These are phyloP conservation scores for Onychomys leucogaster DNA, from an alignment of 2,797 vertebrate genomes.

Conservation along the genomic window DNA sequence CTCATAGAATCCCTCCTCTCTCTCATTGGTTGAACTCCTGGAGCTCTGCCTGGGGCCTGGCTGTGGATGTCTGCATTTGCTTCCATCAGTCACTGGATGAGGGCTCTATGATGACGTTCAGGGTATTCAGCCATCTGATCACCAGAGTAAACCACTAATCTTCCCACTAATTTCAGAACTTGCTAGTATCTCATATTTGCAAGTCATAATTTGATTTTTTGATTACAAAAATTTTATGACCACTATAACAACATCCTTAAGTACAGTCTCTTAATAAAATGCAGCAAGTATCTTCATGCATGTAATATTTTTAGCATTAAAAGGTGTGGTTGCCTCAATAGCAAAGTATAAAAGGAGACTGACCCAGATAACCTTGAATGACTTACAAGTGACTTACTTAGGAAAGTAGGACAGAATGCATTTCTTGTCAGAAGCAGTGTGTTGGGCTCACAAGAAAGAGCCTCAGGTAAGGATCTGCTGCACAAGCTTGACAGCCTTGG, in stretches of 20 bases:
- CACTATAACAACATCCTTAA: constrained; percentile 74
- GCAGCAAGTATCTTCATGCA: constrained; percentile 54
- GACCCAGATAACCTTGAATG: constrained; percentile 37
- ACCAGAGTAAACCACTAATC: too few species aligned
- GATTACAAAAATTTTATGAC: constrained; percentile 67
- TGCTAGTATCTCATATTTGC: neutral
- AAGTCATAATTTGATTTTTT: neutral
- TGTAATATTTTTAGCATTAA: constrained; percentile 64
- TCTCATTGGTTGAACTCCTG: too few species aligned
- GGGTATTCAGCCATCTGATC: too few species aligned
- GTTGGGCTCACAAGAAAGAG: neutral
- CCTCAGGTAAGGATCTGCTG: too few species aligned
- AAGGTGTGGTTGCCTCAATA: constrained; percentile 50
- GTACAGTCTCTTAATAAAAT: constrained; percentile 72
- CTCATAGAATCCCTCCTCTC: too few species aligned
- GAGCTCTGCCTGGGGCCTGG: too few species aligned
- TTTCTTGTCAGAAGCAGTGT: constrained; percentile 70
- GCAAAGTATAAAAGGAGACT: constrained; percentile 65
- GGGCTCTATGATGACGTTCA: too few species aligned
- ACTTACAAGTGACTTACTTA: constrained; percentile 64
- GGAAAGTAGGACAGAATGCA: constrained; percentile 58
- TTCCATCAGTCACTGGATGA: too few species aligned
- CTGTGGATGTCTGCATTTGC: too few species aligned
- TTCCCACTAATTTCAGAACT: constrained; percentile 18
- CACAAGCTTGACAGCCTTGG: neutral